A percentile compares a stretch with the other conserved stretches of the same genome.
These are phyloP conservation scores for Cydia splendana DNA, from an alignment of 1,140 invertebrate species.

Conservation along the genomic window DNA sequence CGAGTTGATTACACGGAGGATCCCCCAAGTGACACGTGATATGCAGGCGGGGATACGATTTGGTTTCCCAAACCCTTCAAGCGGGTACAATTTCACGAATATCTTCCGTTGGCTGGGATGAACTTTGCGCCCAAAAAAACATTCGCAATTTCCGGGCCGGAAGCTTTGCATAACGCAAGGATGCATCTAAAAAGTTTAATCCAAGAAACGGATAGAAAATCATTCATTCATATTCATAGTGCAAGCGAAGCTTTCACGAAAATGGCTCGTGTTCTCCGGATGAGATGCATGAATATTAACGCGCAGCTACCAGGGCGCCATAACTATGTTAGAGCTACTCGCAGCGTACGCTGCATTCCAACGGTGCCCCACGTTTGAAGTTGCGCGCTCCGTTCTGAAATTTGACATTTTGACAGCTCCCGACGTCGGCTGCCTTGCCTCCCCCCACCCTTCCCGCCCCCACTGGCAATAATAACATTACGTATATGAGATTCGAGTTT, in stretches of 20 bases:
- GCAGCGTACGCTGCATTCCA: slow-evolving; percentile 58
- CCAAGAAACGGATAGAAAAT: slow-evolving; percentile 67
- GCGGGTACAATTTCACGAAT: slow-evolving; percentile 9
- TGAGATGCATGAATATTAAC: slow-evolving; percentile 77
- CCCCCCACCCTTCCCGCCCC: slow-evolving; percentile 45
- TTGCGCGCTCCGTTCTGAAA: slow-evolving; percentile 74
- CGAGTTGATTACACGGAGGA: slow-evolving; percentile 36
- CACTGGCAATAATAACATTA: slow-evolving; percentile 55
- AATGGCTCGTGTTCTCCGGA: slow-evolving; percentile 65
- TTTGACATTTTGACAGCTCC: slow-evolving; percentile 81
- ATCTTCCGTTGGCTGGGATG: not conserved
- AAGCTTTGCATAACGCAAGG: slow-evolving; percentile 40
- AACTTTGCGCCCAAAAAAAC: not conserved
- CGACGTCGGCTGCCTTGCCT: slow-evolving; percentile 71
- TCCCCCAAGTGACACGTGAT: slow-evolving; percentile 31
- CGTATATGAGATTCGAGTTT: slow-evolving; percentile 65
- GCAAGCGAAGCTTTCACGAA: slow-evolving; percentile 71
- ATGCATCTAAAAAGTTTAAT: slow-evolving; percentile 64
- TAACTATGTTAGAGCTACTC: slow-evolving; percentile 73
- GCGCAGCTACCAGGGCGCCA: slow-evolving; percentile 61
- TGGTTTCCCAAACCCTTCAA: not conserved
- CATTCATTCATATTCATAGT: slow-evolving; percentile 76
- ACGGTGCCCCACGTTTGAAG: slow-evolving; percentile 75
- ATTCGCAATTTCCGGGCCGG: slow-evolving; percentile 34
- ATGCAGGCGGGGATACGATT: slow-evolving; percentile 13